Base-by-base conservation (phyloP, 2,888 invertebrate species). In the Chrysodeixis includens region DNA sequence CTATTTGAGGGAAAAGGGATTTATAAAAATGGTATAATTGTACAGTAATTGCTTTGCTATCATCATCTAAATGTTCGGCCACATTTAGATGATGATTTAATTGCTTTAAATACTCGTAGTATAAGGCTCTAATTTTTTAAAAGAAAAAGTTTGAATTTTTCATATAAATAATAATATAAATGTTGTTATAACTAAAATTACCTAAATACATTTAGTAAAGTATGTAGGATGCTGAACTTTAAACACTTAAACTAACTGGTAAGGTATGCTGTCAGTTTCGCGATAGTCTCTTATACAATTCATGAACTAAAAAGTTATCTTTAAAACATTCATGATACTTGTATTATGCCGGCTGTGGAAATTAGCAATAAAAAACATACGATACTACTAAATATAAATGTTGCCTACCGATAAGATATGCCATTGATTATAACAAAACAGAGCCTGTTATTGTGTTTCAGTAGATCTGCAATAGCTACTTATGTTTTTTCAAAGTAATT, bases 361-460 rank as follows among this genome's bases (percentile, higher is more conserved):
- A n/a, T n/a, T n/a, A 40, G n/a, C 40, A 40, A 40, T 40, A 40
- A 40, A 40, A 40, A 40, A 40, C 40, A 40, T 40, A 40, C 40
- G 40, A 40, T 40, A 35, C 12, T 40, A 40, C n/a, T 40, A 40
- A 40, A 40, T 40, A 40, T n/a, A 40, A 40, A n/a, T 6, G 4
- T 14, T 6, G 5, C 5, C n/a, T 3, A 1, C 40, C 40, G 40
- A 40, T 40, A 40, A 40, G 40, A 40, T 40, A 40, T 3, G n/a
- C 40, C 5, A n/a, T 1, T n/a, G 40, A 40, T 40, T 5, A 40
- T 40, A n/a, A n/a, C n/a, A 40, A 14, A 40, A n/a, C 40, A 6
- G 4, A n/a, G 40, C 2, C 14, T 0, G 5, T 8, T 35, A 35
- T 12, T 12, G 14, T 14, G 35, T 35, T 35, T 14, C 12, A 12